A percentile compares a stretch with the other conserved stretches of the same genome.
Conservation (phyloP, 2,113 vertebrate genomes). For the Vicugna pacos region DNA sequence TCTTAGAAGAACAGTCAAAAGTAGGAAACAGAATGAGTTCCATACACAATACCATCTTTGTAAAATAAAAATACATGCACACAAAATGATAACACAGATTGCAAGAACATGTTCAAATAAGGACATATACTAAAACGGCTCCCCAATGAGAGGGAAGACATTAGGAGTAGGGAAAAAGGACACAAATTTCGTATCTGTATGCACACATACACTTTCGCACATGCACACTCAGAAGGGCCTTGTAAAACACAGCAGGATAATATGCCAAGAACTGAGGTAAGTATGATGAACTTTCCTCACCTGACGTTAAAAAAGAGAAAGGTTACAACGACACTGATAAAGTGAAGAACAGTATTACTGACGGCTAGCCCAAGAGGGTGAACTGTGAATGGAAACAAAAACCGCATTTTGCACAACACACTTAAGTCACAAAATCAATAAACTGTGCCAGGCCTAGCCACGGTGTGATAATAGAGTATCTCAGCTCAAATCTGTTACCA, state of each 20-base stretch:
- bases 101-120: not conserved
- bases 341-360: not conserved
- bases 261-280: not conserved
- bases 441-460: not conserved
- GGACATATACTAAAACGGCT: not conserved
- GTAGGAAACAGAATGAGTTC: constrained; percentile 11
- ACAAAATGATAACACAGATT: not conserved
- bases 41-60: not conserved
- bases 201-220: not conserved
- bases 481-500: constrained; percentile 18
- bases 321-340: not conserved
- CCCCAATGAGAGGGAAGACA: not conserved
- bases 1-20: not conserved
- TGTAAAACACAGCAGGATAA: not conserved
- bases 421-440: constrained; percentile 9
- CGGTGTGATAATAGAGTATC: not conserved
- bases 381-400: not conserved
- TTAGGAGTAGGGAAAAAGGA: not conserved
- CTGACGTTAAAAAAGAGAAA: not conserved
- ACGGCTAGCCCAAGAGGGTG: not conserved
- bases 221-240: not conserved
- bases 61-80: not conserved
- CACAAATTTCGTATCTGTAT: not conserved
- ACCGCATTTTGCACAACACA: not conserved
- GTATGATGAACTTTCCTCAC: not conserved